Evolutionary conservation across 2,113 vertebrate species (phyloP).

Genomic region (Oncorhynchus keta): DNA sequence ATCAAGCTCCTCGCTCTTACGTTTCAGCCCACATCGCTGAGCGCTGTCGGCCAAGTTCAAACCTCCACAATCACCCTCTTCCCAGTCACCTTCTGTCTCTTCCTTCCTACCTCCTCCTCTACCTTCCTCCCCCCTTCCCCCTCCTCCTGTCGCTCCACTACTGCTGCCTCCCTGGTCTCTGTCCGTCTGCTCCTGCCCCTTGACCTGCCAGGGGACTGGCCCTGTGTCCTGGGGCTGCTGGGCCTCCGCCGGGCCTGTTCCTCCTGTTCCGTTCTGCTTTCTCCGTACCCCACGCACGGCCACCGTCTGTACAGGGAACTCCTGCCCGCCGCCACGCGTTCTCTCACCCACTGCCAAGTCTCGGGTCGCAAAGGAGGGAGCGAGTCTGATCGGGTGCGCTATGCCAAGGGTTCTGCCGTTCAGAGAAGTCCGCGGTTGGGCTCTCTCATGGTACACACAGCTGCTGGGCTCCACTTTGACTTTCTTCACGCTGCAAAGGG

Average conservation of each 20-base stretch:
- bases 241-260: slow-evolving; percentile 45
- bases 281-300: slow-evolving; percentile 88
- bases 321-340: slow-evolving; percentile 72
- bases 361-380: slow-evolving; percentile 85
- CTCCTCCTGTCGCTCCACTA: slow-evolving; percentile 74
- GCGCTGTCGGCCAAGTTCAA: slow-evolving; percentile 81
- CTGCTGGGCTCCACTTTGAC: slow-evolving; percentile 97
- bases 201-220: slow-evolving; percentile 57
- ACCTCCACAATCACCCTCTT: slow-evolving; percentile 70
- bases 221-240: slow-evolving; percentile 54
- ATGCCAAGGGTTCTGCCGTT: slow-evolving; percentile 91
- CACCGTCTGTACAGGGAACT: slow-evolving; percentile 85
- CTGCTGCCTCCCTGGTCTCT: slow-evolving; percentile 71
- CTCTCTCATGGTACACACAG: slow-evolving; percentile 95
- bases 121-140: slow-evolving; percentile 72
- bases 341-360: slow-evolving; percentile 68
- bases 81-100: slow-evolving; percentile 49
- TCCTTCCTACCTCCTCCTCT: slow-evolving; percentile 49
- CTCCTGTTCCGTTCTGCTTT: slow-evolving; percentile 63
- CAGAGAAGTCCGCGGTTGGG: slow-evolving; percentile 88
- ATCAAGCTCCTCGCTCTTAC: slow-evolving; percentile 96
- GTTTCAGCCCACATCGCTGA: slow-evolving; percentile 97
- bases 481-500: slow-evolving; percentile 99
- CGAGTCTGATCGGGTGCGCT: slow-evolving; percentile 82
- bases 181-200: slow-evolving; percentile 62